Percentiles rank a stretch among this genome's conserved stretches.
Conservation (phyloP, 2,113 vertebrate species). For the Symphodus melops region DNA sequence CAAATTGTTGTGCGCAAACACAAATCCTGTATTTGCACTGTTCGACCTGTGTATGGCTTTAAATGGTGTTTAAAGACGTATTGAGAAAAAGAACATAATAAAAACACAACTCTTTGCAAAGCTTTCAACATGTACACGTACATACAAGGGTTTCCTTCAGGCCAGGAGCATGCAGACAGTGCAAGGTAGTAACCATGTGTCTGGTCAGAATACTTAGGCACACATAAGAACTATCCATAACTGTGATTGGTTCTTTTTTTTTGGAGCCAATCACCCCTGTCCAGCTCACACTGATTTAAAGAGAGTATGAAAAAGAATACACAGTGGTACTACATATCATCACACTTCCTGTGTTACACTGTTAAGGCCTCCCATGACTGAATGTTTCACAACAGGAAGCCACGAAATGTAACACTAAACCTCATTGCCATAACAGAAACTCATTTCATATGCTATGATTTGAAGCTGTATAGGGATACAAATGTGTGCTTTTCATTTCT, state of each 20-base stretch:
- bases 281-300: conserved; percentile 8
- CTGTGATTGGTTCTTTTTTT: conserved; percentile 40
- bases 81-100: conserved; percentile 45
- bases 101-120: conserved; percentile 57
- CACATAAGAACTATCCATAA: conserved; percentile 47
- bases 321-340: conserved; percentile 17
- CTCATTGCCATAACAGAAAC: conserved; percentile 1
- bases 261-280: conserved; percentile 1
- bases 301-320: conserved; percentile 24
- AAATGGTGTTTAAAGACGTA: conserved; percentile 68
- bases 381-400: conserved; percentile 23
- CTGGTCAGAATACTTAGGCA: conserved; percentile 44
- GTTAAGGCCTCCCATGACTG: conserved; percentile 24
- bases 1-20: conserved; percentile 44
- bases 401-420: conserved; percentile 18
- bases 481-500: conserved; percentile 72
- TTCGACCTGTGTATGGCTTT: conserved; percentile 64
- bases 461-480: conserved; percentile 31
- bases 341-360: conserved; percentile 19
- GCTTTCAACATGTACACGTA: conserved; percentile 43
- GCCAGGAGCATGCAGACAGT: conserved; percentile 56
- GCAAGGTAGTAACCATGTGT: conserved; percentile 37
- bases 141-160: conserved; percentile 29
- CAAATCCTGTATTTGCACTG: conserved; percentile 45
- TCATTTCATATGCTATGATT: conserved; percentile 15